Base-by-base conservation (phyloP, 2,888 invertebrate species). In the Polylopha cassiicola region DNA sequence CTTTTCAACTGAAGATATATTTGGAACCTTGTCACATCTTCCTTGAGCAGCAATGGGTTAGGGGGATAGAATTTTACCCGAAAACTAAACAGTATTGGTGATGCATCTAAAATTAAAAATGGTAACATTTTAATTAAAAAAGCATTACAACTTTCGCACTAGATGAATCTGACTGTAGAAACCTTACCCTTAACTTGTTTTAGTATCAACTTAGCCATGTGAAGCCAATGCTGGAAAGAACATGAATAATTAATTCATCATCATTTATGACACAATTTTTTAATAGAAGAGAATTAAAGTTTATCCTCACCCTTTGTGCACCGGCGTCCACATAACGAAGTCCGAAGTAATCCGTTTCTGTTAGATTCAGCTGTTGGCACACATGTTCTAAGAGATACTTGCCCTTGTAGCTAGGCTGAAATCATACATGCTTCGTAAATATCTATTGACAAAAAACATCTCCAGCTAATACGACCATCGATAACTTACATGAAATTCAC, bases 1-100 rank as follows among this genome's bases (percentile, higher is more conserved):
- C 98, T 87, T 77, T 97, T 95, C 51, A 99, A 80, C 75, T 99
- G 99, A 53, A 95, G 88, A 75, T 95, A 97, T 64, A 97, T 90
- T 80, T 98, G 97, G 81, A 98, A 98, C 62, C 97, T 89, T 48
- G 98, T 96, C 48, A 96, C 92, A 77, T 98, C 95, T 73, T 98
- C 98, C 74, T 95, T 95, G 50, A 99, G 86, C 37, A 95, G 89
- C 73, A 95, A 89, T 8, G 98, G 98, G 82, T 98, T 97, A 39
- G 95, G 95, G 8, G 99, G 98, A 76, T 99, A 99, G 80, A 97
- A 99, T 87, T 98, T 98, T 49, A 98, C 95, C 48, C 98, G 94
- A 78, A 99, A 96, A 81, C 97, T 97, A 73, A 99, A 95, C 44
- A 97, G 84, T 64, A 96, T 93, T 45, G 96, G 95, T 58, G 95